Evolutionary conservation across 1,140 invertebrate species (phyloP).

Genomic region (Lordiphosa collinella): DNA sequence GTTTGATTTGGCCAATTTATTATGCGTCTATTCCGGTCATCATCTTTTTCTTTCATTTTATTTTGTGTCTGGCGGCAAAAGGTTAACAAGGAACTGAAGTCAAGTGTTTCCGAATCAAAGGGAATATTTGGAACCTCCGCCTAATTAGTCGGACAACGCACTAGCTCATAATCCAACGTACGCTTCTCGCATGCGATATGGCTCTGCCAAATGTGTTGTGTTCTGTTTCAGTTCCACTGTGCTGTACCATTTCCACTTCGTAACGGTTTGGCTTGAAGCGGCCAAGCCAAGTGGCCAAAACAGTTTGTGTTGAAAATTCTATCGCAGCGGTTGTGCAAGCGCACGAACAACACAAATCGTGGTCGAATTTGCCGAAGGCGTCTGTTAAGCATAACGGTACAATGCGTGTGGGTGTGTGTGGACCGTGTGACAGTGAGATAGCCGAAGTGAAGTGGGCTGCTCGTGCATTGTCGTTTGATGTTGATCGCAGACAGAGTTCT

Average conservation of each 20-base stretch:
- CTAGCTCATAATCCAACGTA: background rate
- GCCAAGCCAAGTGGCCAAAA: constrained; percentile 8
- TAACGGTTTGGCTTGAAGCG: constrained; percentile 27
- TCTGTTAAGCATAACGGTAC: constrained; percentile 50
- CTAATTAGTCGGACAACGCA: constrained; percentile 37
- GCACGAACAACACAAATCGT: constrained; percentile 25
- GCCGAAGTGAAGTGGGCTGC: constrained; percentile 24
- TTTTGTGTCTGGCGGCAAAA: constrained; percentile 7
- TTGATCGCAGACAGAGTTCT: constrained; percentile 44
- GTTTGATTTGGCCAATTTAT: constrained; percentile 40
- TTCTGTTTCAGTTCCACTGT: constrained; percentile 10
- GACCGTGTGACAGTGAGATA: constrained; percentile 1
- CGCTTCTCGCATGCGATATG: constrained; percentile 58
- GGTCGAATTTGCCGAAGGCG: constrained; percentile 29
- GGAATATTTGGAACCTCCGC: constrained; percentile 29
- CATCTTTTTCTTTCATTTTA: constrained; percentile 24
- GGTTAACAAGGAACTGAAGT: constrained; percentile 30
- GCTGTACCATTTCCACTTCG: constrained; percentile 24
- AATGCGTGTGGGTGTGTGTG: background rate
- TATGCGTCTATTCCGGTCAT: constrained; percentile 20
- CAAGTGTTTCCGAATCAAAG: constrained; percentile 40
- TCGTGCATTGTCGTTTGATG: constrained; percentile 9
- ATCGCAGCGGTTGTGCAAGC: constrained; percentile 58
- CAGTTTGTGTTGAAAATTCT: constrained; percentile 67
- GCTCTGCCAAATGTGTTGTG: background rate